Conservation (phyloP, 2,113 vertebrate species). For the Xyliphius kryptos region DNA sequence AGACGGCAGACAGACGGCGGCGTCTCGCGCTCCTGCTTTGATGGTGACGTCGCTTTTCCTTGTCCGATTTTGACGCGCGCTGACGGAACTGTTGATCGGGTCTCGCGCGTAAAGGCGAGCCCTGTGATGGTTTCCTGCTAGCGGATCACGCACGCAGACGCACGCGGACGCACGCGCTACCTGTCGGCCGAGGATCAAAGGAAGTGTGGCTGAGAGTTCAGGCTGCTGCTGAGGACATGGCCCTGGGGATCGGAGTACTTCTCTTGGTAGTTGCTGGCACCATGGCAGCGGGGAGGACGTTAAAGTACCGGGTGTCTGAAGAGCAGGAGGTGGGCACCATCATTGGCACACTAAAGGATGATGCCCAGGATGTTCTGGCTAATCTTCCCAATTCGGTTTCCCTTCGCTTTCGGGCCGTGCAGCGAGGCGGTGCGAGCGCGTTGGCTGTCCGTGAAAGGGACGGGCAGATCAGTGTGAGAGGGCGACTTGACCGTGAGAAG, state of each 20-base stretch:
- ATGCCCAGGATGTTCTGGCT: conserved; percentile 79
- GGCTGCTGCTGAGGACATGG: conserved; percentile 12
- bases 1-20: background rate
- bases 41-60: conserved; percentile 2
- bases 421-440: conserved; percentile 74
- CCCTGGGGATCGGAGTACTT: too few relatives aligned
- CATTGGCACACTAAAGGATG: conserved; percentile 81
- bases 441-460: conserved; percentile 84
- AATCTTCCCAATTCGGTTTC: conserved; percentile 79
- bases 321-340: conserved; percentile 89
- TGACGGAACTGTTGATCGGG: conserved; percentile 11
- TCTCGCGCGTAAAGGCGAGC: conserved; percentile 12
- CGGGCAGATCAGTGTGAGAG: conserved; percentile 87
- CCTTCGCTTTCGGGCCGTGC: conserved; percentile 89
- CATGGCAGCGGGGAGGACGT: conserved; percentile 69
- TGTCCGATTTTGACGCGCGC: background rate
- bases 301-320: conserved; percentile 90
- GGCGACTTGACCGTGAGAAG: conserved; percentile 92
- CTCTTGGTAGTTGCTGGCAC: conserved; percentile 44
- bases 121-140: conserved; percentile 22
- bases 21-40: background rate
- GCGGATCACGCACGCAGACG: conserved; percentile 40
- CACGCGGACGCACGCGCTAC: conserved; percentile 38
- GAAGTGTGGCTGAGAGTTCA: background rate
- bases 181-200: conserved; percentile 45